Base-by-base conservation (phyloP, 2,113 vertebrate species). In the Peucedramus taeniatus region DNA sequence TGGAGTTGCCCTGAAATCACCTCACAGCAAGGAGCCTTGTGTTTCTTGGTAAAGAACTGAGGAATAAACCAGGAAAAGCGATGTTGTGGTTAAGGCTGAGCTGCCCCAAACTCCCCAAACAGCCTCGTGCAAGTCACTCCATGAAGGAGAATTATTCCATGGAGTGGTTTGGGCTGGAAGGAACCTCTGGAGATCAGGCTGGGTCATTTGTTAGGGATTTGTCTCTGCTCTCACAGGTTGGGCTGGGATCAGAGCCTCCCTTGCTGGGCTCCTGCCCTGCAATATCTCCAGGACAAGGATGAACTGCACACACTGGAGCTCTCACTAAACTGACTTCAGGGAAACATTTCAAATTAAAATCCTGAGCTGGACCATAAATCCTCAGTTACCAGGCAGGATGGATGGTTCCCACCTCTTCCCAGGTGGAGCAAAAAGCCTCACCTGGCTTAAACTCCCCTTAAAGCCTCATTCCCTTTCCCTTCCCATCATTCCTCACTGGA, bases 61-160 rank as follows among this genome's bases (percentile, higher is more conserved):
- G 42, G 11, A 35, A 42, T 24, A 10, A 23, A 71, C 2, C 4
- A 2, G 19, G 44, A 21, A 39, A 37, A 81, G 28, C 0, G 0
- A 35, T 2, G 20, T 3, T 6, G 21, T 7, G 45, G 20, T 39
- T 31, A 23, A 59, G 26, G 49, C 33, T 9, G 15, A 61, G 66
- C 60, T 5, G 49, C 72, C 77, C 68, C 31, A 23, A 51, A n/a
- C 3, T 27, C 53, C 63, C 40, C 54, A 17, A 6, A 10, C 2
- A 8, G 50, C 39, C 72, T 35, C 6, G 13, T 18, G 26, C 39
- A 20, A 39, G 54, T 7, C 47, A 0, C 33, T 49, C 49, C 1
- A 8, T 1, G n/a, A 15, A 45, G 57, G n/a, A 31, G 21, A 50
- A 56, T 76, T 50, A 35, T 21, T 31, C 27, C 63, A 33, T 7